phyloP scores from a whole-genome alignment of 35 echinoderm and acorn worm genomes.

The Heliocidaris erythrogramma region DNA sequence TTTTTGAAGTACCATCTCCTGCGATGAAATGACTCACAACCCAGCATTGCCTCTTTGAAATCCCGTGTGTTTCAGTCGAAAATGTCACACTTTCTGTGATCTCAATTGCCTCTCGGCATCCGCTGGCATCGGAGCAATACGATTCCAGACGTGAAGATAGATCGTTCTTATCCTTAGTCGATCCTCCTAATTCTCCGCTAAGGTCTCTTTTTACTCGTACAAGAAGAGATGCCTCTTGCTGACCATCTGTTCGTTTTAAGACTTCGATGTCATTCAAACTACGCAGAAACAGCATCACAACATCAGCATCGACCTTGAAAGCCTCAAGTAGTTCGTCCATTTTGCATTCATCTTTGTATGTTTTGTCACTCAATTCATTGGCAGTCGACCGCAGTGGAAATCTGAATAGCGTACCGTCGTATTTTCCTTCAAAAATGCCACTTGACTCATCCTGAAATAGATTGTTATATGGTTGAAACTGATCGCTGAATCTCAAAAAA shows the following conservation, averaged over 20 bases:
- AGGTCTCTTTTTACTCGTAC: not conserved
- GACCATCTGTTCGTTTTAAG: not conserved
- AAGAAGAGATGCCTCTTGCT: not conserved
- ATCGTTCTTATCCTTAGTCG: not conserved
- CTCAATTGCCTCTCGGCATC: not conserved
- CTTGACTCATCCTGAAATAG: not conserved
- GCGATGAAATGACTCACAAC: conserved; percentile 8
- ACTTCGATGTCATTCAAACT: not conserved
- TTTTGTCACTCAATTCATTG: not conserved
- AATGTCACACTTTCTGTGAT: not conserved
- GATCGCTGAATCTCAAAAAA: not conserved
- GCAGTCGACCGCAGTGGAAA: not conserved
- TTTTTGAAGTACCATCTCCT: not conserved
- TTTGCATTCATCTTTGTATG: not conserved
- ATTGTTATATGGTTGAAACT: conserved; percentile 25
- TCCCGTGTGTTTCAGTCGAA: not conserved
- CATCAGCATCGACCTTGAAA: conserved; percentile 13
- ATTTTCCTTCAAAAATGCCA: not conserved
- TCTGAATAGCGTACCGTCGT: conserved; percentile 6
- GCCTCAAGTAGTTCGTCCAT: not conserved
- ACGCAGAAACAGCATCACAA: conserved; percentile 27
- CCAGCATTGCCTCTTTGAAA: not conserved
- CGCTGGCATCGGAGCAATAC: not conserved
- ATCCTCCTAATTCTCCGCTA: too few relatives aligned
- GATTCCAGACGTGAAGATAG: not conserved